phyloP scores from a whole-genome alignment of 1,140 invertebrate species.

The Pteromalus puparum region DNA sequence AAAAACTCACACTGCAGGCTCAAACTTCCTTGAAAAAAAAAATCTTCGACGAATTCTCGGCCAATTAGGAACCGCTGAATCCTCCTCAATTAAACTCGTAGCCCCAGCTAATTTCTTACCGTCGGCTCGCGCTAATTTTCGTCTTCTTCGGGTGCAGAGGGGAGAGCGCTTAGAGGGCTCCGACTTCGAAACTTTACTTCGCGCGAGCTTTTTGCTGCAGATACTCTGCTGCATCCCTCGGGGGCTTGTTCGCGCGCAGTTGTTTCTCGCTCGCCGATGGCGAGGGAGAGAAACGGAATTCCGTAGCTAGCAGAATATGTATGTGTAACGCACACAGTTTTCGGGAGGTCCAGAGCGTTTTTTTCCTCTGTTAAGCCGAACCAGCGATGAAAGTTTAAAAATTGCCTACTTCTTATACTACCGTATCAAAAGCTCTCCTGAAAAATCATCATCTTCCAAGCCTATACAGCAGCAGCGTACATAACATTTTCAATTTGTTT shows the following conservation, averaged over 20 bases:
- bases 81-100: constrained; percentile 26
- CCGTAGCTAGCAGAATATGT: neutral
- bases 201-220: neutral
- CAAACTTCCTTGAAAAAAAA: neutral
- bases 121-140: neutral
- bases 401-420: neutral
- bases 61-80: constrained; percentile 23
- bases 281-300: constrained; percentile 1
- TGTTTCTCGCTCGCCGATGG: neutral
- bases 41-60: neutral
- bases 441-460: neutral
- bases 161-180: neutral
- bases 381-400: neutral
- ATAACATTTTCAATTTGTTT: constrained; percentile 42
- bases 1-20: neutral
- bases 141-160: neutral
- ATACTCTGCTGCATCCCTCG: neutral
- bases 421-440: neutral
- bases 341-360: neutral
- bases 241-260: neutral
- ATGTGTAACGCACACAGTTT: neutral
- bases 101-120: constrained; percentile 17
- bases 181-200: neutral
- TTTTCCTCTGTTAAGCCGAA: neutral
- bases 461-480: neutral